Evolutionary conservation across 2,888 invertebrate species (phyloP), one percentile per base, ranked within the genome.

Genomic region (Scrobipalpa costella): DNA sequence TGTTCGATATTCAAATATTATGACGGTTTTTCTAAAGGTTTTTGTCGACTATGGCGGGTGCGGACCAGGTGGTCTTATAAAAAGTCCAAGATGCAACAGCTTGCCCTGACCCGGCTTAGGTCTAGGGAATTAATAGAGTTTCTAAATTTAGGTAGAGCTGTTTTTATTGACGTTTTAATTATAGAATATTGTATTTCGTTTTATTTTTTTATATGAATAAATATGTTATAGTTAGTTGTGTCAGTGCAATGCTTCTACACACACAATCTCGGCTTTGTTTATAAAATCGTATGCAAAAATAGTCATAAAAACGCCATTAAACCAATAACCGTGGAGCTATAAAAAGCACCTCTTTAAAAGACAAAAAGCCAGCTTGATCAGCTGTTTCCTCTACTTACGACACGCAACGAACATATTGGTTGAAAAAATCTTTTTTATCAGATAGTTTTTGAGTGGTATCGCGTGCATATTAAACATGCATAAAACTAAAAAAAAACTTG

Each of bases 1-100:
- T 90, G 83, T 90, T 82, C 83, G 86, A 89, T 90, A 91, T 90
- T 91, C 88, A 91, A 91, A 91, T 91, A 88, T 90, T 88, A 81
- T 89, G 90, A 88, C 80, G 84, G 83, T 90, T 89, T 83, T 90
- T 86, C 75, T 73, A 70, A 63, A 59, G 71, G 73, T 85, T 86
- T 90, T 91, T 90, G 81, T 86, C 75, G 71, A 67, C 71, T 80
- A 84, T 86, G 88, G 84, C 88, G 89, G 88, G 87, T 85, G 84
- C 88, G 79, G 80, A 78, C 91, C 90, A 91, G 90, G 90, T 90
- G 91, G 90, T 88, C 89, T 79, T 75, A 72, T 78, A 80, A 89
- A 88, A 87, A 81, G 73, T 70, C 81, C 80, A 81, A 77, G 70
- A 72, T 73, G 78, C 76, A 86, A 85, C 89, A 89, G 89, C 88